Conservation (phyloP, 2,797 vertebrate genomes). For the Myotis planiceps region DNA sequence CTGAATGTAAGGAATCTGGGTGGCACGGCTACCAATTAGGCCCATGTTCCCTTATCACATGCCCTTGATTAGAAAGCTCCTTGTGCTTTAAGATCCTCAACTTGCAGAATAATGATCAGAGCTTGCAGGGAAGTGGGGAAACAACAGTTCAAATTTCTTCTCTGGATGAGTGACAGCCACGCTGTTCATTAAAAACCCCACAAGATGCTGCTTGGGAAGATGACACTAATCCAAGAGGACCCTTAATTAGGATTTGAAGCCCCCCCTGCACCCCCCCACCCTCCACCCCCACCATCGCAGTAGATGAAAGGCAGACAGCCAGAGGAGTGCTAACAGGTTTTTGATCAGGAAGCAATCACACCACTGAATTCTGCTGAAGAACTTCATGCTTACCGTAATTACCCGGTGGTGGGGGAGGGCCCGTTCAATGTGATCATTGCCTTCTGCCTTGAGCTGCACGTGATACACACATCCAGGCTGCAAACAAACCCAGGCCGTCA, state of each 20-base stretch:
- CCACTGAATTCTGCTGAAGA: fast-evolving
- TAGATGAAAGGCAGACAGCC: background rate
- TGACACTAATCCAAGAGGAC: background rate
- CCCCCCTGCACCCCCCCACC: fast-evolving
- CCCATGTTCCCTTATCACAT: background rate
- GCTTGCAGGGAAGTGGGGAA: background rate
- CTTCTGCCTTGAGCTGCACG: slow-evolving; percentile 95
- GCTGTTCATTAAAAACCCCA: background rate
- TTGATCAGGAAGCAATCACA: background rate
- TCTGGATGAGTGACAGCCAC: background rate
- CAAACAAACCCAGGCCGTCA: slow-evolving; percentile 68
- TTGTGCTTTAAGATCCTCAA: background rate
- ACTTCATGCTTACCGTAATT: slow-evolving; percentile 89
- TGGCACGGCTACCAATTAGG: background rate
- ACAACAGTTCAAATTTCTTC: background rate
- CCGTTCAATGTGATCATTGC: slow-evolving; percentile 97
- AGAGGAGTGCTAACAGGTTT: background rate
- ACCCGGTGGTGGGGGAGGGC: slow-evolving; percentile 94
- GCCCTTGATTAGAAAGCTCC: background rate
- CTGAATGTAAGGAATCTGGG: background rate
- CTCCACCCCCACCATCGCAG: too few relatives aligned
- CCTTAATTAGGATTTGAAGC: background rate
- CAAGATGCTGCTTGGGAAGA: background rate
- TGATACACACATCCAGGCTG: slow-evolving; percentile 94
- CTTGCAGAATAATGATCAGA: background rate